Conservation (phyloP, 2,113 vertebrate species). For the Donacobius atricapilla region DNA sequence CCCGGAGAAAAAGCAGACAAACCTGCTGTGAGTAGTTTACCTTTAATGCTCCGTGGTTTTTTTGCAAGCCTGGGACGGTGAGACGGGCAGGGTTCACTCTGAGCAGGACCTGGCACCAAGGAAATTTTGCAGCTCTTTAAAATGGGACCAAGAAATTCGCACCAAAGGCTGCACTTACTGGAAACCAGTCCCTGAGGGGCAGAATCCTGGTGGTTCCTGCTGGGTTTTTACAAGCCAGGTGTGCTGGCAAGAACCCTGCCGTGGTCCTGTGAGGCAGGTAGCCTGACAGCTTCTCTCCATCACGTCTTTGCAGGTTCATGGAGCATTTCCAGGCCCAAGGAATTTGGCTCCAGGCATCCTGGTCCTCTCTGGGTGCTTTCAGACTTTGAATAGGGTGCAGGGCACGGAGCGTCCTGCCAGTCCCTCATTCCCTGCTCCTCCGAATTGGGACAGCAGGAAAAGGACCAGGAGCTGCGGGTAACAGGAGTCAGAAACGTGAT, state of each 20-base stretch:
- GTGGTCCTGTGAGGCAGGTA: not conserved
- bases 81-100: not conserved
- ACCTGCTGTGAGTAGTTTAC: not conserved
- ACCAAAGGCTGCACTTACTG: constrained; percentile 14
- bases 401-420: not conserved
- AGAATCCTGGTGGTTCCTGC: not conserved
- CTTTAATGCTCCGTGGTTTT: not conserved
- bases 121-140: not conserved
- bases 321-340: not conserved
- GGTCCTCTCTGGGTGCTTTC: not conserved
- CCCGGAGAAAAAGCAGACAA: not conserved
- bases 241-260: constrained; percentile 3
- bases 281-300: constrained; percentile 30
- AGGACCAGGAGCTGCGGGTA: not conserved
- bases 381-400: not conserved
- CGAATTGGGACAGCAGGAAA: not conserved
- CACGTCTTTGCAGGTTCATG: not conserved
- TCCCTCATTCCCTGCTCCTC: not conserved
- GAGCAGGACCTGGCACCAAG: not conserved
- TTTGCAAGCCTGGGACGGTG: not conserved
- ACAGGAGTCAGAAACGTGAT: not conserved
- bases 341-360: not conserved
- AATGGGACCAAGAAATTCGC: not conserved
- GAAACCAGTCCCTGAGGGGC: constrained; percentile 5
- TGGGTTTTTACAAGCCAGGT: constrained; percentile 49